These are phyloP conservation scores for Petrocephalus sullivani DNA, from an alignment of 2,797 vertebrate species.

Conservation along the genomic window DNA sequence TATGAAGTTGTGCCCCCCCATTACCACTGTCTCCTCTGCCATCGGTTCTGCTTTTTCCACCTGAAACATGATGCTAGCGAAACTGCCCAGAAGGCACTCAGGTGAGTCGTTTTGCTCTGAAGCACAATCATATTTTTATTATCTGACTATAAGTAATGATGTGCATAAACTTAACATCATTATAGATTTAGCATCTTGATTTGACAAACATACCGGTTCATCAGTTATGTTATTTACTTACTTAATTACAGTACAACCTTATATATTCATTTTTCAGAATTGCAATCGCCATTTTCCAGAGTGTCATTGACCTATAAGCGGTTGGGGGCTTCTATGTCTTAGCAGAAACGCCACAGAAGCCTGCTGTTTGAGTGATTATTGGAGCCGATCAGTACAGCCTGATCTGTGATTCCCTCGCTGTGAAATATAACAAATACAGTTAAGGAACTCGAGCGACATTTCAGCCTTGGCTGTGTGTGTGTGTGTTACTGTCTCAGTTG, in stretches of 20 bases:
- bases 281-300: not conserved
- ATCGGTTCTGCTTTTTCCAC: not conserved
- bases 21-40: not conserved
- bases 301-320: not conserved
- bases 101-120: not conserved
- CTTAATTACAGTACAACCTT: not conserved
- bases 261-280: not conserved
- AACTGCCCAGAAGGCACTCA: not conserved
- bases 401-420: not conserved
- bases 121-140: not conserved
- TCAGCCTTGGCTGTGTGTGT: not conserved
- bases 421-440: not conserved
- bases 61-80: not conserved
- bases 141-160: not conserved
- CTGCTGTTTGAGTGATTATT: not conserved
- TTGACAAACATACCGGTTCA: not conserved
- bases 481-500: not conserved
- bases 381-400: not conserved
- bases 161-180: not conserved
- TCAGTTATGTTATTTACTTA: not conserved
- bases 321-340: not conserved
- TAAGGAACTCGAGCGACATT: not conserved
- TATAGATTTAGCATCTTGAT: not conserved
- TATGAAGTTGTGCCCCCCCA: not conserved
- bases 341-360: not conserved